Evolutionary conservation across 2,797 vertebrate genomes (phyloP).

Genomic region (Danio choprae): DNA sequence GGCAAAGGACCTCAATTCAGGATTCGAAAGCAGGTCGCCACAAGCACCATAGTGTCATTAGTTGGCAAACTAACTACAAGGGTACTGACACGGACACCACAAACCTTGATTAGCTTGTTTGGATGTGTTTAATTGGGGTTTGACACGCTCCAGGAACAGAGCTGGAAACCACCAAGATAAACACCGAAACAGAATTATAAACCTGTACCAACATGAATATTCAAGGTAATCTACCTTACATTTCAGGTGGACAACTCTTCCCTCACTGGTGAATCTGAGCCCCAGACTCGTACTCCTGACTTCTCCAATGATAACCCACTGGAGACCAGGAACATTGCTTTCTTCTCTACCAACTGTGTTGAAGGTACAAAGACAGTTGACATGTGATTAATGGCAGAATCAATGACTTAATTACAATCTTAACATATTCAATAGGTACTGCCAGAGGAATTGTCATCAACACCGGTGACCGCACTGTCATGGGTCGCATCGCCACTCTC

Average conservation of each 20-base stretch:
- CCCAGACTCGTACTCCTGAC: slow-evolving; percentile 92
- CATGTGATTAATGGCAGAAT: background rate
- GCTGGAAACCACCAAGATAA: background rate
- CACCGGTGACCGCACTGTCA: slow-evolving; percentile 94
- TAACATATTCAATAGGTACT: slow-evolving; percentile 78
- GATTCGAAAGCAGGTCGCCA: too few species aligned
- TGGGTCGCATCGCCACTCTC: slow-evolving; percentile 94
- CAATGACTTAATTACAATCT: background rate
- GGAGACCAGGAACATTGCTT: slow-evolving; percentile 95
- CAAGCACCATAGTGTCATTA: too few species aligned
- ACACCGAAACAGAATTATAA: background rate
- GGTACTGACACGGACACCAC: too few species aligned
- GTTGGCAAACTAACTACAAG: too few species aligned
- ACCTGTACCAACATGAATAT: background rate
- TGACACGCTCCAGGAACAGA: background rate
- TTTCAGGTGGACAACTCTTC: slow-evolving; percentile 95
- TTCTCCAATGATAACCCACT: slow-evolving; percentile 95
- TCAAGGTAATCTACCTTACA: background rate
- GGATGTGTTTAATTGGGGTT: background rate
- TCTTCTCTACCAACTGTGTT: slow-evolving; percentile 97
- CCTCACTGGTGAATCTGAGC: slow-evolving; percentile 95
- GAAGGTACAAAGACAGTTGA: slow-evolving; percentile 81
- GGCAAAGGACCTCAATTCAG: too few species aligned
- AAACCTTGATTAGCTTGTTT: background rate
- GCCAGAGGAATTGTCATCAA: slow-evolving; percentile 92